Conservation (phyloP, 2,888 invertebrate genomes). For the Acleris literana region DNA sequence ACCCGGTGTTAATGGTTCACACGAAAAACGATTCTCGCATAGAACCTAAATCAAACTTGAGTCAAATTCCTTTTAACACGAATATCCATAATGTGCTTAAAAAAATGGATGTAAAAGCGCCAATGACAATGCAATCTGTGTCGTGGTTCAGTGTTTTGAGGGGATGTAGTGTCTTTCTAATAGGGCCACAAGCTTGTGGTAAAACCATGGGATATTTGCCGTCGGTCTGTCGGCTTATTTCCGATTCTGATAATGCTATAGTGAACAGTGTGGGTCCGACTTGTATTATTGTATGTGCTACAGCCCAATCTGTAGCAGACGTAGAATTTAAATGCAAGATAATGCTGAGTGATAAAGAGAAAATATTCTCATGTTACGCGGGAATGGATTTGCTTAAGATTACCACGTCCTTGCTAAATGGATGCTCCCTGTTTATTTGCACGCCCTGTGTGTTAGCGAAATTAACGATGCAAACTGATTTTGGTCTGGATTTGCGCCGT, state of each 20-base stretch:
- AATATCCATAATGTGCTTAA: conserved; percentile 59
- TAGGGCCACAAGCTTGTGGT: conserved; percentile 84
- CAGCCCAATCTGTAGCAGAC: conserved; percentile 79
- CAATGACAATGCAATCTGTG: conserved; percentile 85
- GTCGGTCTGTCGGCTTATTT: conserved; percentile 85
- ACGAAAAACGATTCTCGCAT: conserved; percentile 64
- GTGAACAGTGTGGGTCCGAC: conserved; percentile 83
- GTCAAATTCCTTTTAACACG: conserved; percentile 62
- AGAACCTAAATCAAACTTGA: conserved; percentile 55
- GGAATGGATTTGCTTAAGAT: conserved; percentile 66
- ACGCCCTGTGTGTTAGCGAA: conserved; percentile 85
- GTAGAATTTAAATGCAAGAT: conserved; percentile 68
- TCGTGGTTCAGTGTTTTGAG: conserved; percentile 88
- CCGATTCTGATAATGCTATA: conserved; percentile 62
- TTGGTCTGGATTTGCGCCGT: conserved; percentile 83
- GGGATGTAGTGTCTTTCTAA: conserved; percentile 85
- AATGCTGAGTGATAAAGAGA: conserved; percentile 63
- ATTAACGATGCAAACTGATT: conserved; percentile 63
- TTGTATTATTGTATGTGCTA: conserved; percentile 86
- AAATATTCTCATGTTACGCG: conserved; percentile 67
- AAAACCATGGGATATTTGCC: conserved; percentile 89
- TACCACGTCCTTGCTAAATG: conserved; percentile 81
- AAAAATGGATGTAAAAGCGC: conserved; percentile 61
- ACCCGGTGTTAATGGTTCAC: conserved; percentile 72
- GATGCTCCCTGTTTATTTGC: conserved; percentile 88